These are phyloP conservation scores for Coracopsis vasa DNA, from an alignment of 2,113 vertebrate genomes.

Conservation along the genomic window DNA sequence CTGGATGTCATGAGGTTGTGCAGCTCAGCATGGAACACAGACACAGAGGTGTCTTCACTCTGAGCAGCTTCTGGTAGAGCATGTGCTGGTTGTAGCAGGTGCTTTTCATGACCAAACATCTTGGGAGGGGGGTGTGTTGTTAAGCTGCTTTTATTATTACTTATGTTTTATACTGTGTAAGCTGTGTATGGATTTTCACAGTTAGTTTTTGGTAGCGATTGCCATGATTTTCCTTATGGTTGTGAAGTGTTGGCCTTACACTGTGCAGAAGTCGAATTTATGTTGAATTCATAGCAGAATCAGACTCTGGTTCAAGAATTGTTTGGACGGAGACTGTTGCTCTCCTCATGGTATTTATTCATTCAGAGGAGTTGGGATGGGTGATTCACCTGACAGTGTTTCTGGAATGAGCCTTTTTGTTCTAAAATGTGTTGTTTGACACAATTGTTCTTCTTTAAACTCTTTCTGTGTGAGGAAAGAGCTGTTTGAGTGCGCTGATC, in stretches of 20 bases:
- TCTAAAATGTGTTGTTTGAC: not conserved
- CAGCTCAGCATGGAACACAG: accelerated
- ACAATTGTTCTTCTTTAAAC: not conserved
- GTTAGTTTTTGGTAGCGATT: not conserved
- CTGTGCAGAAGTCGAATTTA: not conserved
- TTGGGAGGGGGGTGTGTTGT: not conserved
- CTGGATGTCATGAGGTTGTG: not conserved
- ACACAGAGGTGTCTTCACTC: too few relatives aligned
- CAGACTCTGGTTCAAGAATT: not conserved
- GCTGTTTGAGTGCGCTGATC: not conserved
- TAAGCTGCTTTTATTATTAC: not conserved
- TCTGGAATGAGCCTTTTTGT: not conserved
- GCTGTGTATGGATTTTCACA: not conserved
- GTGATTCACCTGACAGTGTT: not conserved
- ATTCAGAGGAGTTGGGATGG: not conserved
- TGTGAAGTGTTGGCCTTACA: not conserved
- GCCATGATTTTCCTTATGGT: accelerated
- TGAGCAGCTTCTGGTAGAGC: not conserved
- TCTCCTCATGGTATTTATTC: not conserved
- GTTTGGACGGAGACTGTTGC: not conserved
- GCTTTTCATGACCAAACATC: accelerated
- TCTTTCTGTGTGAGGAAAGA: not conserved
- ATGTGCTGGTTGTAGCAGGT: accelerated
- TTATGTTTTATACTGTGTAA: not conserved
- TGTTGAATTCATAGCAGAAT: not conserved